These are phyloP conservation scores for Dermochelys coriacea DNA, from an alignment of 2,797 vertebrate genomes.

Conservation along the genomic window DNA sequence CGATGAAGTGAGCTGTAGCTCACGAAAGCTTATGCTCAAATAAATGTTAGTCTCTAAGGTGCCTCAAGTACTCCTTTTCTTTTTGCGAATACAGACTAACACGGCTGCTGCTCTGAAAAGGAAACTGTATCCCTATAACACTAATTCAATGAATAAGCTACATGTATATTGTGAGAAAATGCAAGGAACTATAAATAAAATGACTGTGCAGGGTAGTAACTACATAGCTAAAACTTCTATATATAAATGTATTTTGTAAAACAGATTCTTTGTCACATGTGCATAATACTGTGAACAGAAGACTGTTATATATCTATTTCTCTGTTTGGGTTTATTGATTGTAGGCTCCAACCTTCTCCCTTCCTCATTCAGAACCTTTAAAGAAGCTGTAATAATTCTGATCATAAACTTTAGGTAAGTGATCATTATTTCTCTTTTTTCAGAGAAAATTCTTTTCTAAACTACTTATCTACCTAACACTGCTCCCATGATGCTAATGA, in stretches of 20 bases:
- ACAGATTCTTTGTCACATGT: not conserved
- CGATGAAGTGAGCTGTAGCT: too few relatives aligned
- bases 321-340: conserved; percentile 9
- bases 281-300: not conserved
- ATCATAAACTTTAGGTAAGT: not conserved
- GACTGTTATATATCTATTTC: not conserved
- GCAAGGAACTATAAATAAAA: not conserved
- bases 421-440: not conserved
- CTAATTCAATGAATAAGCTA: not conserved
- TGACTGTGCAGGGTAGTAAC: not conserved
- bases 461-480: not conserved
- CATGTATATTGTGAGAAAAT: not conserved
- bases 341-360: not conserved
- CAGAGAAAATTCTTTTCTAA: not conserved
- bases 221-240: not conserved
- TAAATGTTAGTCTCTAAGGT: too few relatives aligned
- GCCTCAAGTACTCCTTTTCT: too few relatives aligned
- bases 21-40: too few relatives aligned
- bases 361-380: conserved; percentile 21
- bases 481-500: not conserved
- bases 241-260: not conserved
- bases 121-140: not conserved
- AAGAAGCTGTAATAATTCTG: not conserved
- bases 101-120: not conserved
- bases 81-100: too few relatives aligned